Conservation (phyloP, 30 jellyfish, hydroid and myxozoan genomes). For the Phacellophora camtschatica region DNA sequence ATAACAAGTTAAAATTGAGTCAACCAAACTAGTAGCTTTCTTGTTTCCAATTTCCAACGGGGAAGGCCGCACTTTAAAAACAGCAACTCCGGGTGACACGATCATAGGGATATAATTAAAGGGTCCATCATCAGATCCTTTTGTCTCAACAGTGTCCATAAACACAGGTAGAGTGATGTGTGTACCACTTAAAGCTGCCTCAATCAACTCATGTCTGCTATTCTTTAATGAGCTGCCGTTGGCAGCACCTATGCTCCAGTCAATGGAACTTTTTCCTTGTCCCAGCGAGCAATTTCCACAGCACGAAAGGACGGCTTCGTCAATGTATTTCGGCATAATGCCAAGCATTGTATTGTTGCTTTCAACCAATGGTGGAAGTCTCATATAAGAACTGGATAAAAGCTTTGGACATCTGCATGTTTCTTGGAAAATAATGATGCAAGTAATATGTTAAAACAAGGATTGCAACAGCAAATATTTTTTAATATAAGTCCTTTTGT, state of each 20-base stretch:
- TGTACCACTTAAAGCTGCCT: constrained; percentile 29
- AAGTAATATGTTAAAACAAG: no score
- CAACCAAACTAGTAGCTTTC: not conserved
- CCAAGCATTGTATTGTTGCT: constrained; percentile 1
- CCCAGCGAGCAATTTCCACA: constrained; percentile 59
- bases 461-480: no score
- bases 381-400: constrained; percentile 2
- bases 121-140: not conserved
- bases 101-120: constrained; percentile 27
- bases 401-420: constrained; percentile 53
- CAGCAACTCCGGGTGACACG: constrained; percentile 42
- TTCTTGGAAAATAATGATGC: no score
- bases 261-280: constrained; percentile 43
- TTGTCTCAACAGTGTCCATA: not conserved
- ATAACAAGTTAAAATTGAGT: not conserved
- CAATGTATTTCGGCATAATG: constrained; percentile 18
- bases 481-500: no score
- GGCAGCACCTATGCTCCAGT: constrained; percentile 38
- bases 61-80: constrained; percentile 37
- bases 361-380: not conserved
- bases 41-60: constrained; percentile 22
- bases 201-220: not conserved
- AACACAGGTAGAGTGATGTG: constrained; percentile 45
- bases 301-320: constrained; percentile 3
- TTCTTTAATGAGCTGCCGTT: constrained; percentile 12